phyloP scores from a whole-genome alignment of 2,888 invertebrate species.

The Dinocampus coccinellae region DNA sequence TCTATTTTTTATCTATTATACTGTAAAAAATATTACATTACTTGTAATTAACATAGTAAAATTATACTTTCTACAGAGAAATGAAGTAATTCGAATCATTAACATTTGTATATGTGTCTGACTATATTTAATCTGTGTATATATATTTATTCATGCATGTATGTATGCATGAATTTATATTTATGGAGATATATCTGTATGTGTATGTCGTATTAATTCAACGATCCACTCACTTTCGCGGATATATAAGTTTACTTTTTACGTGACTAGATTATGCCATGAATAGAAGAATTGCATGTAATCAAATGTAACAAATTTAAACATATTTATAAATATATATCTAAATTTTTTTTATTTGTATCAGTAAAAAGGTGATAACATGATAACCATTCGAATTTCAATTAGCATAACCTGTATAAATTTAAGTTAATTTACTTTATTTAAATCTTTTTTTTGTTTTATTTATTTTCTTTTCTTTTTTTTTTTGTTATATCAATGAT shows the following conservation, averaged over 20 bases:
- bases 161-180: background rate
- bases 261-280: conserved; percentile 23
- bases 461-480: too few relatives aligned
- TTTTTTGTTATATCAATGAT: too few relatives aligned
- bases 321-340: too few relatives aligned
- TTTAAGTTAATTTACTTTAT: background rate
- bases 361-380: too few relatives aligned
- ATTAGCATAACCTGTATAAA: background rate
- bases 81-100: background rate
- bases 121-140: too few relatives aligned
- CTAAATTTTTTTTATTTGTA: too few relatives aligned
- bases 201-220: background rate
- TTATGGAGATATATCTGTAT: background rate
- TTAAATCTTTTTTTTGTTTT: background rate
- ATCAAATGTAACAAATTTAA: background rate
- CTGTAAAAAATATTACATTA: background rate
- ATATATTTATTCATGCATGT: too few relatives aligned
- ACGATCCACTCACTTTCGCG: conserved; percentile 11
- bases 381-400: background rate
- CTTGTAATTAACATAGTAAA: background rate
- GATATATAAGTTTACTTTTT: background rate
- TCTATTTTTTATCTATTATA: background rate
- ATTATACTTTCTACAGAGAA: background rate
- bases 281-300: background rate
- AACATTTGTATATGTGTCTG: background rate